A percentile compares a stretch with the other conserved stretches of the same genome.
Evolutionary conservation across 92 coral and sea anemone genomes (phyloP).

Genomic region (Pocillopora grandis): DNA sequence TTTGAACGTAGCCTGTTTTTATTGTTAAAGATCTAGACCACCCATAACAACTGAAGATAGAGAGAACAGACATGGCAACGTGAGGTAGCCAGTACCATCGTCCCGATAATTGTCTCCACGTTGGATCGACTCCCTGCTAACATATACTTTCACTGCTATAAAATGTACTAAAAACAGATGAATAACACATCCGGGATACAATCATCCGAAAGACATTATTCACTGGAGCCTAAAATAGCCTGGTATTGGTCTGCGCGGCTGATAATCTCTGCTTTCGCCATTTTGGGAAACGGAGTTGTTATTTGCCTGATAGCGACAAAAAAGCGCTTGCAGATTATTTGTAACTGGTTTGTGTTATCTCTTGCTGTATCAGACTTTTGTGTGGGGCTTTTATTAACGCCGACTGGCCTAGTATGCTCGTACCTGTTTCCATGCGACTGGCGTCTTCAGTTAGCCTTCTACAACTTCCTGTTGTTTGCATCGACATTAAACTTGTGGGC

Average conservation of each 20-base stretch:
- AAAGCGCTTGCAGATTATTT: constrained; percentile 56
- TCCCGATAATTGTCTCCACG: too few relatives aligned
- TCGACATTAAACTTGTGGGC: constrained; percentile 68
- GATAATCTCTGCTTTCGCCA: constrained; percentile 55
- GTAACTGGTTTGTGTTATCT: constrained; percentile 80
- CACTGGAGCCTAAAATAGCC: constrained; percentile 28
- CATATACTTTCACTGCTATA: neutral
- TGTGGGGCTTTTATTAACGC: constrained; percentile 73
- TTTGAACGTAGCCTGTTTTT: too few relatives aligned
- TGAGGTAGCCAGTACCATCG: too few relatives aligned
- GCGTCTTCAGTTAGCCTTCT: constrained; percentile 53
- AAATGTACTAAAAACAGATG: neutral
- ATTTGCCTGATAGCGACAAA: constrained; percentile 53
- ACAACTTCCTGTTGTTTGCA: constrained; percentile 68
- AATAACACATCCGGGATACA: neutral
- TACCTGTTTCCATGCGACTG: constrained; percentile 41
- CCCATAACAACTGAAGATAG: too few relatives aligned
- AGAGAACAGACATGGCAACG: neutral
- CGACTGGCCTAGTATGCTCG: constrained; percentile 63
- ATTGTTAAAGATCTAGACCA: neutral
- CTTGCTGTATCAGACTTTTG: constrained; percentile 76
- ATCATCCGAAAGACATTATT: neutral
- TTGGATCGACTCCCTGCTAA: too few relatives aligned
- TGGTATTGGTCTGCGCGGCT: constrained; percentile 67
- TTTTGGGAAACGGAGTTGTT: constrained; percentile 77